Evolutionary conservation across 2,797 vertebrate species (phyloP), one percentile per base, ranked within the genome.

Genomic region (Neoniphon sammara): DNA sequence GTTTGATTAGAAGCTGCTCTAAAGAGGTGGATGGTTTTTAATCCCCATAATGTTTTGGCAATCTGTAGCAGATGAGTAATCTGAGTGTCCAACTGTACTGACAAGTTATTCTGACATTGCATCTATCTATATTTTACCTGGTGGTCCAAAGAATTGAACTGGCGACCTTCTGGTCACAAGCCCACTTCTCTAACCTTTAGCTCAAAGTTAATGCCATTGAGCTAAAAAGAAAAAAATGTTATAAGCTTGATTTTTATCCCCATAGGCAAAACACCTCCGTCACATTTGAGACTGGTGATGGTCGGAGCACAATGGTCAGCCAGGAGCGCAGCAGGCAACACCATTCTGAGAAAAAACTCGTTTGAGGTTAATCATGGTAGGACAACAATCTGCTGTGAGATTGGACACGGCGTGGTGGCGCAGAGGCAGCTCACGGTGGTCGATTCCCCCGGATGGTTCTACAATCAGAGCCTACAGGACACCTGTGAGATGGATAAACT

Each of bases 401-500:
- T 82, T 2, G 54, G 27, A 11, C 71, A 85, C 3, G 0, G 79
- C 27, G 0, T 66, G 44, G 59, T 78, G 6, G 67, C 59, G 49
- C 53, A 21, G 34, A 85, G 77, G 47, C 21, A n/a, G 49, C 71
- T 85, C 42, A 76, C 76, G 1, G 66, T 82, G 72, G 71, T 85
- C 1, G 81, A 84, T 49, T 78, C 86, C 25, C 81, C 79, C 0
- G 81, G 86, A 1, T 87, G 86, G 86, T 12, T 57, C 6, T 80
- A 59, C 9, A 76, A 59, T 46, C 39, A 74, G 77, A 78, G 9
- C 18, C 81, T 85, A 1, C 68, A 56, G 30, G 71, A 87, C 59
- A 75, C 75, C 66, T 60, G 54, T 66, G 47, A 74, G 60, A 71
- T 68, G 36, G 87, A 89, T 44, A 84, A 82, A 76, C 66, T 76